These are phyloP conservation scores for Malurus melanocephalus DNA, from an alignment of 2,113 vertebrate genomes.

Conservation along the genomic window DNA sequence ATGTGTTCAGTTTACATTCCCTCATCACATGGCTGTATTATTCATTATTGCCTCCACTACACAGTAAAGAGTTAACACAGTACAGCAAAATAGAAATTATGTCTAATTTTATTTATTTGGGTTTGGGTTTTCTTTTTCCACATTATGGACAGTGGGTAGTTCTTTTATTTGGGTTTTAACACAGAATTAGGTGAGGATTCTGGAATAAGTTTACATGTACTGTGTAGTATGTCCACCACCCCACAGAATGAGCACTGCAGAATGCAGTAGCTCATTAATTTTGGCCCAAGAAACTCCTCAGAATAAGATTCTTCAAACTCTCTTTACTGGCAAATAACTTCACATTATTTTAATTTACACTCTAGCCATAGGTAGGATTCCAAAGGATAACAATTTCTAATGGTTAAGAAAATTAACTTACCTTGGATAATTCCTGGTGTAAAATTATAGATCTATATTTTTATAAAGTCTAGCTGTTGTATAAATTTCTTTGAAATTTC, in stretches of 20 bases:
- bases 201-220: neutral
- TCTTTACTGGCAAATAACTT: neutral
- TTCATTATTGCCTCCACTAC: neutral
- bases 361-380: neutral
- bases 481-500: constrained; percentile 47
- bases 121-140: neutral
- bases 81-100: constrained; percentile 23
- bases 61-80: constrained; percentile 35
- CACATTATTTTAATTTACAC: neutral
- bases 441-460: constrained; percentile 60
- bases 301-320: neutral
- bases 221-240: neutral
- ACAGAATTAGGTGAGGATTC: constrained; percentile 11
- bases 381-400: constrained; percentile 14
- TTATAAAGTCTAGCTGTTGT: constrained; percentile 63
- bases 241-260: neutral
- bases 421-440: constrained; percentile 44
- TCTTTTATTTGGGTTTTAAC: neutral
- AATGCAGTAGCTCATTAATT: neutral
- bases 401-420: constrained; percentile 11
- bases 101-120: constrained; percentile 57
- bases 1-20: constrained; percentile 28
- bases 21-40: constrained; percentile 27
- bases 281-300: neutral
- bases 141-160: neutral